These are phyloP conservation scores for Paralvinella palmiformis DNA, from an alignment of 1,140 invertebrate species.

Conservation along the genomic window DNA sequence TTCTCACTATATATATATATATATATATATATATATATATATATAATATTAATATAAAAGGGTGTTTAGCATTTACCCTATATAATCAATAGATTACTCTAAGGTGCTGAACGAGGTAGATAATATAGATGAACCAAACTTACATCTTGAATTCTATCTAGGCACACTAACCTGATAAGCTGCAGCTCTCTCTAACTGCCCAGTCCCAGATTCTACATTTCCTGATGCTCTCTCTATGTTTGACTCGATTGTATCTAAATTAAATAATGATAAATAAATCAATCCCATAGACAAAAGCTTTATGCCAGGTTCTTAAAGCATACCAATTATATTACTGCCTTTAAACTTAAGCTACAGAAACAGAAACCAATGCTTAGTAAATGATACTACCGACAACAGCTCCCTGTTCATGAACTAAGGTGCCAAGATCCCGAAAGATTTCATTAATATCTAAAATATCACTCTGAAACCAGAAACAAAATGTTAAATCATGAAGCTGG, in stretches of 20 bases:
- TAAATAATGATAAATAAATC: too few species aligned
- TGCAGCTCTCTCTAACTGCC: neutral
- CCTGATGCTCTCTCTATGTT: slow-evolving; percentile 1
- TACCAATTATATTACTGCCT: neutral
- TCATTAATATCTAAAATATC: slow-evolving; percentile 17
- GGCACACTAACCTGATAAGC: slow-evolving; percentile 12
- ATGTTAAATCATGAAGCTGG: neutral
- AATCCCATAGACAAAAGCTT: neutral
- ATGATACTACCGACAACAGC: slow-evolving; percentile 1
- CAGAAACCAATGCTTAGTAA: neutral
- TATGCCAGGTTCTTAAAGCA: neutral
- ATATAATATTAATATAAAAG: too few species aligned
- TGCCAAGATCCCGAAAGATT: slow-evolving; percentile 10
- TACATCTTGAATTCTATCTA: too few species aligned
- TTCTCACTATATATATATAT: too few species aligned
- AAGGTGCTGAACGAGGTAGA: too few species aligned
- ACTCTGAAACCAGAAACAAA: slow-evolving; percentile 9
- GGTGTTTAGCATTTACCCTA: too few species aligned
- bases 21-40: too few species aligned
- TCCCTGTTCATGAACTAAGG: slow-evolving; percentile 15
- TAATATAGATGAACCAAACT: too few species aligned
- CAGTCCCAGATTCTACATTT: slow-evolving; percentile 8
- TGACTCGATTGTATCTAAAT: slow-evolving; percentile 1
- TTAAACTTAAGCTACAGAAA: slow-evolving; percentile 1
- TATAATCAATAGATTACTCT: too few species aligned